These are phyloP conservation scores for Rhagonycha fulva DNA, from an alignment of 2,888 invertebrate species.

Conservation along the genomic window DNA sequence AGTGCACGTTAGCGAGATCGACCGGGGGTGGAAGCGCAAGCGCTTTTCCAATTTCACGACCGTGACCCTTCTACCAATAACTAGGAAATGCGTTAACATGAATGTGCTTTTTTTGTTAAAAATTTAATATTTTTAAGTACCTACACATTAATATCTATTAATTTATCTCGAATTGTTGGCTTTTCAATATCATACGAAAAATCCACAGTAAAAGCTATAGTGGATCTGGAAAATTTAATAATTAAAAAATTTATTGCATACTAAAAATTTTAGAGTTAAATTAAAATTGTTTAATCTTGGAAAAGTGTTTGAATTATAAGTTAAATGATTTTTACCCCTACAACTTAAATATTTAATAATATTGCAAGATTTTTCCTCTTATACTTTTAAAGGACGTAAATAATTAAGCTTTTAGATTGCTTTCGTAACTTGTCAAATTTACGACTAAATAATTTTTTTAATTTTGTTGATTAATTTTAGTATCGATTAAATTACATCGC, in stretches of 20 bases:
- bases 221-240: neutral
- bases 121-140: neutral
- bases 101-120: constrained; percentile 31
- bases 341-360: neutral
- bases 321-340: neutral
- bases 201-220: neutral
- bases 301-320: neutral
- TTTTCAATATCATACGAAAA: neutral
- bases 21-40: constrained; percentile 28
- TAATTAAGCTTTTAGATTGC: neutral
- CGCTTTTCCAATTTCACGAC: constrained; percentile 24
- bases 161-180: neutral
- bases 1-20: constrained; percentile 29
- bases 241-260: neutral
- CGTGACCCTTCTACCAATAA: constrained; percentile 44
- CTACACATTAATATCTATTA: neutral
- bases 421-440: neutral
- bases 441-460: neutral
- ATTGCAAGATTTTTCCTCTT: neutral
- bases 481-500: neutral
- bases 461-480: neutral
- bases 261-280: neutral
- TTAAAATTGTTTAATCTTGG: neutral
- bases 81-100: constrained; percentile 52
- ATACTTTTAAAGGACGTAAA: neutral